phyloP scores from a whole-genome alignment of 2,888 invertebrate genomes.

The Heliconius aoede region DNA sequence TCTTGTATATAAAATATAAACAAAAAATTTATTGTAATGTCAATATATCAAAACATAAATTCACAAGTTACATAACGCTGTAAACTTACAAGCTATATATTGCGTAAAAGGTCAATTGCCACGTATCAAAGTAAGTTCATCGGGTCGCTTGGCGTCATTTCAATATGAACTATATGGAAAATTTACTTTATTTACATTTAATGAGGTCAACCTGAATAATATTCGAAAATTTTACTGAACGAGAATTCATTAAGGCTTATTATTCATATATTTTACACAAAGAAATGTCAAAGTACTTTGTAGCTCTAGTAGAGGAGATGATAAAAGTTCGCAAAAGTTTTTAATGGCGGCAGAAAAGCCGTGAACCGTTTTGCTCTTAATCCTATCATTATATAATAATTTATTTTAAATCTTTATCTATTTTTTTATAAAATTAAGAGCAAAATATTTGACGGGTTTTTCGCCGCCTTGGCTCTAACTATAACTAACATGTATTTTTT shows the following conservation, averaged over 20 bases:
- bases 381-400: too few species aligned
- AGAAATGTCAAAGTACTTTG: not conserved
- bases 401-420: too few species aligned
- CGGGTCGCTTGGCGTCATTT: conserved; percentile 5
- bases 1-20: too few species aligned
- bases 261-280: not conserved
- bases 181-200: not conserved
- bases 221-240: not conserved
- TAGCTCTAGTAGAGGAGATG: not conserved
- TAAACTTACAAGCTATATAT: not conserved
- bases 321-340: conserved; percentile 14
- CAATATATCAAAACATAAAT: not conserved
- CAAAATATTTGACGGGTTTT: too few species aligned
- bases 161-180: conserved; percentile 2
- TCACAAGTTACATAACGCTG: too few species aligned
- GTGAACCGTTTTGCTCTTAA: not conserved
- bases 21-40: not conserved
- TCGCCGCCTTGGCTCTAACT: too few species aligned
- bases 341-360: not conserved
- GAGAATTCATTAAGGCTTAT: not conserved
- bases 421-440: too few species aligned
- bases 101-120: not conserved
- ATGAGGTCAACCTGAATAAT: not conserved
- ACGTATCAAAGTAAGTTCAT: conserved; percentile 4
- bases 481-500: too few species aligned